Evolutionary conservation across 1,140 invertebrate species (phyloP).

Genomic region (Ladona fulva): DNA sequence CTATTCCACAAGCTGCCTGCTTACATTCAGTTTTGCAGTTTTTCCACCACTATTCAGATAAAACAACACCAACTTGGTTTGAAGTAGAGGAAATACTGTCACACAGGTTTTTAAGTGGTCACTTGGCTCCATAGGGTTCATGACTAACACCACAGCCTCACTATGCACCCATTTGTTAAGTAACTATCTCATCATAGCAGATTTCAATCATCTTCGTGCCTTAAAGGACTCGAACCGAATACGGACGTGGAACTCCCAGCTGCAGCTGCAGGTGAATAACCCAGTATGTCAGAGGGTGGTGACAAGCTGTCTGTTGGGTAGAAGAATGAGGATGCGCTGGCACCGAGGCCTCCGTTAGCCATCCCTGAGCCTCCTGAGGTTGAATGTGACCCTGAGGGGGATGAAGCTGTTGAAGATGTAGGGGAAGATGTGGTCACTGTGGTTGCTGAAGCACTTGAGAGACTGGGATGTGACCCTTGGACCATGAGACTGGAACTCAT

Average conservation of each 20-base stretch:
- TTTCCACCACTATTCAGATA: background rate
- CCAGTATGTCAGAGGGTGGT: background rate
- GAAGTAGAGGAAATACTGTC: background rate
- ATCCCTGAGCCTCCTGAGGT: background rate
- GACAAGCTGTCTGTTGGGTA: background rate
- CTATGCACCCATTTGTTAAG: background rate
- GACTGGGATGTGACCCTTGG: background rate
- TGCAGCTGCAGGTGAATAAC: background rate
- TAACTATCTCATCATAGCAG: background rate
- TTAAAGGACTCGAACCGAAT: background rate
- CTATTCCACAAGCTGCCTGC: background rate
- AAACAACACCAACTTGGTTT: background rate
- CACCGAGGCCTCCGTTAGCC: background rate
- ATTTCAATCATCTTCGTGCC: background rate
- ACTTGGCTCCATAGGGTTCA: background rate
- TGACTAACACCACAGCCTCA: conserved; percentile 3
- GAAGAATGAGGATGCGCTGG: conserved; percentile 2
- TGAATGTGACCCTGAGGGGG: background rate
- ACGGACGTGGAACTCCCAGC: background rate
- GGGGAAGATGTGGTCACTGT: background rate
- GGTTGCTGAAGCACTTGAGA: background rate
- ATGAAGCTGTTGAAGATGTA: background rate
- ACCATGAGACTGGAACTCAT: background rate
- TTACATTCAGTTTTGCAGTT: background rate
- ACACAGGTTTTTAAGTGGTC: background rate